Evolutionary conservation across 2,888 invertebrate species (phyloP).

Genomic region (Danaus chrysippus): DNA sequence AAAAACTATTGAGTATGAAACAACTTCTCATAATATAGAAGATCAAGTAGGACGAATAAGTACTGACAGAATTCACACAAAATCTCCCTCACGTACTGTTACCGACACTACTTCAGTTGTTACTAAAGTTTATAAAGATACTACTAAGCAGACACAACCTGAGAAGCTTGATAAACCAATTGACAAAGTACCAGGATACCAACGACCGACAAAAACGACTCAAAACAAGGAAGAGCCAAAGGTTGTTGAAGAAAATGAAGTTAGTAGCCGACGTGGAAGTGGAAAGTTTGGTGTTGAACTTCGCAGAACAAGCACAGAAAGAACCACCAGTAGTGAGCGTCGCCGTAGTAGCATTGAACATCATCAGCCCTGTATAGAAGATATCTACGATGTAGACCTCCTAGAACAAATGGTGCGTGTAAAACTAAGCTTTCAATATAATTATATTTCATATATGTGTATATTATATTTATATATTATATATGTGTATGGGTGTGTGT

Average conservation of each 20-base stretch:
- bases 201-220: slow-evolving; percentile 62
- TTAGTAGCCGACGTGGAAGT: slow-evolving; percentile 73
- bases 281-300: slow-evolving; percentile 85
- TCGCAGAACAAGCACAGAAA: slow-evolving; percentile 77
- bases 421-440: slow-evolving; percentile 13
- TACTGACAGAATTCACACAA: slow-evolving; percentile 48
- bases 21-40: slow-evolving; percentile 48
- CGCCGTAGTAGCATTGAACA: slow-evolving; percentile 72
- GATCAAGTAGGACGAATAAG: slow-evolving; percentile 43
- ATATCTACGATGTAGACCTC: slow-evolving; percentile 84
- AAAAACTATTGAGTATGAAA: slow-evolving; percentile 31
- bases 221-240: slow-evolving; percentile 62
- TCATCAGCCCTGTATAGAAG: slow-evolving; percentile 81
- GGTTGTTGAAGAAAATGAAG: slow-evolving; percentile 54
- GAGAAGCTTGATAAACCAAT: slow-evolving; percentile 34
- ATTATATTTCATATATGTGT: background rate
- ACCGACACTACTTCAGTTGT: slow-evolving; percentile 46
- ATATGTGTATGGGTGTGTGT: slow-evolving; percentile 61
- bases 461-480: slow-evolving; percentile 49
- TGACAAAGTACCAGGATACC: slow-evolving; percentile 59
- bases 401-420: slow-evolving; percentile 84
- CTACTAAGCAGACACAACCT: slow-evolving; percentile 41
- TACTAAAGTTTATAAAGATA: slow-evolving; percentile 27
- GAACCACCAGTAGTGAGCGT: slow-evolving; percentile 67
- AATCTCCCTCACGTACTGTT: slow-evolving; percentile 48